Conservation (phyloP, 2,888 invertebrate genomes). For the Acrobasis repandana region DNA sequence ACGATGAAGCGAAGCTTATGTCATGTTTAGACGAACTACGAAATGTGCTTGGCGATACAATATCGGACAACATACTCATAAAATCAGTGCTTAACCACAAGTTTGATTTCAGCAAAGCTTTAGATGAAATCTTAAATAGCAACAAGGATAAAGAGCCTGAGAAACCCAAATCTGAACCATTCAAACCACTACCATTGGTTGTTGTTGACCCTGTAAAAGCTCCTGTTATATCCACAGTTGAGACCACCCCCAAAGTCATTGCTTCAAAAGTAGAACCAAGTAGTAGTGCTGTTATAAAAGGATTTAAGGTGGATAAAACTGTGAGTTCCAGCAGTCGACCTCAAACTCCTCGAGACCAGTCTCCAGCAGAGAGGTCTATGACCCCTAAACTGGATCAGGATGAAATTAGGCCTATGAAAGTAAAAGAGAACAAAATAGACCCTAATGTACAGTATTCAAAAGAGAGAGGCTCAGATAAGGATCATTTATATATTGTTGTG, state of each 20-base stretch:
- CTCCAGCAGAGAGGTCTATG: conserved; percentile 85
- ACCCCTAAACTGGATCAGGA: conserved; percentile 67
- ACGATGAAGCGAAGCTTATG: conserved; percentile 88
- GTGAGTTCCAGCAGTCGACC: conserved; percentile 54
- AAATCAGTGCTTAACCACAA: conserved; percentile 87
- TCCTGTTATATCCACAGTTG: conserved; percentile 48
- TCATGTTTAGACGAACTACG: conserved; percentile 93
- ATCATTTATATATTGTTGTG: conserved; percentile 94
- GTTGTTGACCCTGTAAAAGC: conserved; percentile 55
- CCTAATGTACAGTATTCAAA: conserved; percentile 85
- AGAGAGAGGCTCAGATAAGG: conserved; percentile 91
- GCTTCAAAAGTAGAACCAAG: conserved; percentile 72
- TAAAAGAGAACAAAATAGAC: conserved; percentile 82
- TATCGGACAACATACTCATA: conserved; percentile 88
- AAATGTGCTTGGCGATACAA: conserved; percentile 89
- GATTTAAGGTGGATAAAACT: conserved; percentile 78
- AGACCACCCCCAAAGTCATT: conserved; percentile 62
- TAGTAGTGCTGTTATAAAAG: conserved; percentile 74
- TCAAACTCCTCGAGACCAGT: conserved; percentile 86
- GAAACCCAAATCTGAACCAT: conserved; percentile 42
- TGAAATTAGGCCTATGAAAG: conserved; percentile 67
- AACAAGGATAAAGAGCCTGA: conserved; percentile 45
- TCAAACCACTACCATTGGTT: conserved; percentile 45
- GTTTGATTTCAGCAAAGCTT: conserved; percentile 88
- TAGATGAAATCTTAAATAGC: conserved; percentile 86